These are phyloP conservation scores for Pelodytes ibericus DNA, from an alignment of 2,797 vertebrate genomes.

Conservation along the genomic window DNA sequence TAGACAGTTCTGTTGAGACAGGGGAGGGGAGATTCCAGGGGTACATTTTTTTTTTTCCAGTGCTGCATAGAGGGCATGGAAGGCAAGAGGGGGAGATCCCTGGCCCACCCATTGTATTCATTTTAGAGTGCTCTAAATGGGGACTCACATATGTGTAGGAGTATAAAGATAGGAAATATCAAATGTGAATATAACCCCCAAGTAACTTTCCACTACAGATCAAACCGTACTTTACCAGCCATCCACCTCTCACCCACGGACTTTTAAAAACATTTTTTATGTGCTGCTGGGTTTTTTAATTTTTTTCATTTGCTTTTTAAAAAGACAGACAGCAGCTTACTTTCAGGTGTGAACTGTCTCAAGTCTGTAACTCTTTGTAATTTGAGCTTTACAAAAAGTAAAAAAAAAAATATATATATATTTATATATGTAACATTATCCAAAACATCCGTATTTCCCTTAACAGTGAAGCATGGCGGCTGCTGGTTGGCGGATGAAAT, in stretches of 20 bases:
- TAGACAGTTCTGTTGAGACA: conserved; percentile 22
- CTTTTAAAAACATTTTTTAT: background rate
- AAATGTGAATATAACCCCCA: conserved; percentile 35
- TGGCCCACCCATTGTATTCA: conserved; percentile 41
- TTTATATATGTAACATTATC: no score
- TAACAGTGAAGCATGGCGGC: no score
- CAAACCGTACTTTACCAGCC: background rate
- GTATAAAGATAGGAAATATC: conserved; percentile 33
- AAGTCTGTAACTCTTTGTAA: no score
- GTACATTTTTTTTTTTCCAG: conserved; percentile 26
- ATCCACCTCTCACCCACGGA: conserved; percentile 37
- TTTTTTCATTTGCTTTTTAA: no score
- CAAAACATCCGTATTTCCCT: no score
- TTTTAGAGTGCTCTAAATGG: conserved; percentile 29
- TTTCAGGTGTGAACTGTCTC: no score
- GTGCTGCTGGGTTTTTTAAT: no score
- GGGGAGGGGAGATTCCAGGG: conserved; percentile 43
- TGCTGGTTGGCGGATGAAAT: no score
- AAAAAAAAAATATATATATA: no score
- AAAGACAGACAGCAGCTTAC: no score
- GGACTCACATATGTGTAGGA: conserved; percentile 40
- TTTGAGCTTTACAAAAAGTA: no score
- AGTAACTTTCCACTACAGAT: conserved; percentile 41
- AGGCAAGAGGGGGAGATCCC: conserved; percentile 53
- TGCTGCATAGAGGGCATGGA: no score